Evolutionary conservation across 2,797 vertebrate genomes (phyloP), one percentile per base, ranked within the genome.

Genomic region (Rhynchotus rufescens): DNA sequence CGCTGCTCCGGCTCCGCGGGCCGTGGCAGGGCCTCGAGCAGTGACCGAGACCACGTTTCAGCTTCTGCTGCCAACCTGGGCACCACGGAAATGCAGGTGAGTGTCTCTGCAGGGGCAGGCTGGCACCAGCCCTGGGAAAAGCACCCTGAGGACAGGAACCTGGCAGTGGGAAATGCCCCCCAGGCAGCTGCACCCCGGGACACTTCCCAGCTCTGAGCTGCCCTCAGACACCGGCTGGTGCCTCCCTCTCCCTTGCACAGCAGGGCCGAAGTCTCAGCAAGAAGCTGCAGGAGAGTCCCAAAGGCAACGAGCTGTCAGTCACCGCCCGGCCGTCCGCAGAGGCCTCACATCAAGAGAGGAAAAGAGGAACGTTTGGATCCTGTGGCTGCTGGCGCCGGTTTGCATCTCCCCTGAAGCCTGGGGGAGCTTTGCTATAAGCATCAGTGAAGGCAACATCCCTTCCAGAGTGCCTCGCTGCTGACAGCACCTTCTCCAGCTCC

Each of bases 1-100:
- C 87, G 90, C 73, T 92, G 82, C 80, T 87, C 62, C 0, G 1
- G 73, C 86, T 92, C 47, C 92, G 77, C 75, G 89, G 73, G 80
- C 68, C 47, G 5, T 47, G 66, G 47, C 40, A 87, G 30, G 71
- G 60, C 67, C 21, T 10, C 44, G 12, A 64, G 64, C 68, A 76
- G 74, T 32, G 26, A 26, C 77, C 30, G 9, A 65, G 25, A 36
- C 20, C 60, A 26, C 34, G 64, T 73, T 85, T 76, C 72, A 87
- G 74, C 47, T 86, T 69, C 40, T 67, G 16, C 75, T 78, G 76
- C 38, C 69, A 56, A 66, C 17, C 36, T 30, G 65, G 49, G 42
- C 21, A 90, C 62, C 66, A 80, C 69, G 36, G 3, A 93, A 90
- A 78, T 12, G 20, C 10, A 4, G 45, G 14, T 0, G 0, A 71